Evolutionary conservation across 30 jellyfish, hydroid and myxozoan genomes (phyloP), one percentile per base, ranked within the genome.

Genomic region (Hydra vulgaris): DNA sequence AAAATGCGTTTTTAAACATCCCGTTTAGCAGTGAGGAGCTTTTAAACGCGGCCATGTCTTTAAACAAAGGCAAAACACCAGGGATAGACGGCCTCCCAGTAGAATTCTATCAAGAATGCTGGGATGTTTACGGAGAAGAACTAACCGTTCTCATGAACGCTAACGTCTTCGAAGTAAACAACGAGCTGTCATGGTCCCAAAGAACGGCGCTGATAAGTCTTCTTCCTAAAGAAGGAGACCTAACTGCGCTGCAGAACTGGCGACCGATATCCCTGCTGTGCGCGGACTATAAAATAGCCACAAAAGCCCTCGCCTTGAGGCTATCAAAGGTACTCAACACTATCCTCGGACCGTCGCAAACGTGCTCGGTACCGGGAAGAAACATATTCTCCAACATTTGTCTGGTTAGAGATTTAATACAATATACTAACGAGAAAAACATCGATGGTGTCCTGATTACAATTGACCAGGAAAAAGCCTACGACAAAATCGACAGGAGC

Each of bases 311-410:
- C n/a, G 61, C 61, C 8, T 12, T 24, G 17, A 5, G 89, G 17
- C 88, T 81, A 0, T 22, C 73, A 27, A 12, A 61, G 22, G 76
- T 72, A 4, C 76, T 73, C n/a, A 66, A 24, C 26, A 17, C 12
- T 0, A 66, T 85, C 0, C 24, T 85, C 3, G 26, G 25, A 19
- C 77, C 40, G 66, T 84, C 80, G 27, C 90, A 79, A 56, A 72
- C 89, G 19, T 85, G 90, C 61, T 26, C 82, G 54, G 90, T 70
- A 17, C 86, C 95, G 7, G 90, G 85, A 18, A 15, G 95, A 3
- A 70, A 81, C 1, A 79, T 85, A 15, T 71, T 40, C 66, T 84
- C 74, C 71, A 79, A 85, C 75, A 0, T 73, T 5, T 21, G 16
- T 71, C 74, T 80, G 74, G 18, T 70, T n/a, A 55, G 90, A 0